These are phyloP conservation scores for Alca torda DNA, from an alignment of 2,797 vertebrate genomes.

Conservation along the genomic window DNA sequence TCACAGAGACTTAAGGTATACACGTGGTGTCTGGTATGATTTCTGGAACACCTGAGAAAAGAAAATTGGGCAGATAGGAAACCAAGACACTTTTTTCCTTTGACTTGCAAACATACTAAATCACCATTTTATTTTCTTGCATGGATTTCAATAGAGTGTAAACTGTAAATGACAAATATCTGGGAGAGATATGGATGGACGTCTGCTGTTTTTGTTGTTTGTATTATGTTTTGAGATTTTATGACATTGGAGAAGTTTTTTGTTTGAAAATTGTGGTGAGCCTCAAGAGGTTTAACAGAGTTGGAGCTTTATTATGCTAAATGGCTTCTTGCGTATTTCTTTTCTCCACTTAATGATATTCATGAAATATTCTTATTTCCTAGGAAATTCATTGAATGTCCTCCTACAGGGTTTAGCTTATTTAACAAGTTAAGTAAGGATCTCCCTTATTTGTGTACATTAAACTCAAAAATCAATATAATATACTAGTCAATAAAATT, in stretches of 20 bases:
- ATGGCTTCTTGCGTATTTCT: background rate
- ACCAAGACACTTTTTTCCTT: background rate
- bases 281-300: background rate
- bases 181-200: background rate
- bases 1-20: background rate
- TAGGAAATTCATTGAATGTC: background rate
- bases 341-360: background rate
- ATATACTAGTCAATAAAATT: background rate
- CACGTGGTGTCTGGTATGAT: background rate
- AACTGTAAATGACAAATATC: background rate
- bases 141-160: background rate
- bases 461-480: background rate
- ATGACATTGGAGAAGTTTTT: background rate
- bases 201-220: conserved; percentile 7
- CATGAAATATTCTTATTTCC: conserved; percentile 16
- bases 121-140: background rate
- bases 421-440: background rate
- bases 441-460: background rate
- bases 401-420: background rate
- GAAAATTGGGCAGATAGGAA: background rate
- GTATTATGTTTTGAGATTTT: background rate
- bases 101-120: background rate
- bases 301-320: conserved; percentile 34
- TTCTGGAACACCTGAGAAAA: background rate
- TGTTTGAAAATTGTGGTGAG: conserved; percentile 18